Percentiles rank a stretch among this genome's conserved stretches.
Conservation (phyloP, 2,888 invertebrate species). For the Eulithis testata region DNA sequence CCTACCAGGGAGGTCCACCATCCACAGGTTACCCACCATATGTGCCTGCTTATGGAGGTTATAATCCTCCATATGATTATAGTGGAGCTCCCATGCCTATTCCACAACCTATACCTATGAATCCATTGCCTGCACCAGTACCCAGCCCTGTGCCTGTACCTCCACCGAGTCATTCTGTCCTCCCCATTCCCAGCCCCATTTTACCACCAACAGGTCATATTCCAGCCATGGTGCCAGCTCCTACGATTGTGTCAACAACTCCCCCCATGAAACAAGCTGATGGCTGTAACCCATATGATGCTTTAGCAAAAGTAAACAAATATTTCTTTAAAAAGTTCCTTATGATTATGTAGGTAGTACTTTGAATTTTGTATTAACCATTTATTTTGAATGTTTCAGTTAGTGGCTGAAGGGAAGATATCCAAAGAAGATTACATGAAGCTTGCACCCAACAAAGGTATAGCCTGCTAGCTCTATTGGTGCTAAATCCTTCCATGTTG, state of each 20-base stretch:
- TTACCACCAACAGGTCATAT: conserved; percentile 42
- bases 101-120: conserved; percentile 35
- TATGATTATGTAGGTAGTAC: conserved; percentile 5
- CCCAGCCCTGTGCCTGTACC: conserved; percentile 52
- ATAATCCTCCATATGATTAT: conserved; percentile 57
- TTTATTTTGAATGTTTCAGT: conserved; percentile 66
- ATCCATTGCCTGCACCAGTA: conserved; percentile 50
- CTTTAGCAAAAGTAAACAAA: conserved; percentile 74
- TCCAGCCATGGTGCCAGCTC: conserved; percentile 49
- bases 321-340: conserved; percentile 14
- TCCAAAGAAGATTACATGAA: conserved; percentile 78
- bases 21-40: conserved; percentile 37
- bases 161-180: conserved; percentile 23
- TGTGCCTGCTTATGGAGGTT: conserved; percentile 51
- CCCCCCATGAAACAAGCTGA: conserved; percentile 37
- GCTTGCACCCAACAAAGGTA: conserved; percentile 77
- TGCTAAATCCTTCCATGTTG: not conserved
- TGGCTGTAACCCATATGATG: conserved; percentile 63
- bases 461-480: conserved; percentile 17
- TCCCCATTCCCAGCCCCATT: conserved; percentile 31
- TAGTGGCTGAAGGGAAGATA: conserved; percentile 78
- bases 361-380: conserved; percentile 19
- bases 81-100: conserved; percentile 47
- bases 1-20: conserved; percentile 30
- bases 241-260: conserved; percentile 48